phyloP scores from a whole-genome alignment of 1,140 invertebrate species.

The Lasioglossum baleicum region DNA sequence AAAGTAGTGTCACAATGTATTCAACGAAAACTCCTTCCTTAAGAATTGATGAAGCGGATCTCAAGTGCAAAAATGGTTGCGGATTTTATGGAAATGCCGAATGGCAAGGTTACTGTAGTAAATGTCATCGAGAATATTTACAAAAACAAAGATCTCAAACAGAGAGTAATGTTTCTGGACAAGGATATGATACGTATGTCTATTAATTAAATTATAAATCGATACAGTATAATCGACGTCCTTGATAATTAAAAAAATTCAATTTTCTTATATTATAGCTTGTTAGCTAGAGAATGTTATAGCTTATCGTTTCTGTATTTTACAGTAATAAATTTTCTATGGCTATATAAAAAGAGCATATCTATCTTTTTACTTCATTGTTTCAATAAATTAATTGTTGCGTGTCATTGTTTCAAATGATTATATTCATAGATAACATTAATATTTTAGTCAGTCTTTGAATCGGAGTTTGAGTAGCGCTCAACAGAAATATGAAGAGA shows the following conservation, averaged over 20 bases:
- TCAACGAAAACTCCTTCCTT: constrained; percentile 86
- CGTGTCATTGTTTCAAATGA: neutral
- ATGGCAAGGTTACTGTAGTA: constrained; percentile 98
- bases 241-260: neutral
- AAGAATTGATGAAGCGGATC: constrained; percentile 90
- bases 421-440: neutral
- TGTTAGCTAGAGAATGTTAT: too few relatives aligned
- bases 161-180: constrained; percentile 62
- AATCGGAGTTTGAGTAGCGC: constrained; percentile 26
- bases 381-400: neutral
- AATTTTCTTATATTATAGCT: neutral
- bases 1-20: constrained; percentile 80
- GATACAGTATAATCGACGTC: neutral
- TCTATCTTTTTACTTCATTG: neutral
- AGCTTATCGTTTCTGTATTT: too few relatives aligned
- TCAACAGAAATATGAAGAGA: constrained; percentile 83
- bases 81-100: constrained; percentile 98
- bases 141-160: constrained; percentile 83
- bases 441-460: constrained; percentile 57
- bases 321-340: neutral
- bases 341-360: neutral
- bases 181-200: constrained; percentile 66
- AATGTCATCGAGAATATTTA: constrained; percentile 89
- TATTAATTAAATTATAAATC: neutral
- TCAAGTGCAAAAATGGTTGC: constrained; percentile 97